Evolutionary conservation across 2,113 vertebrate species (phyloP).

Genomic region (Epinephelus fuscoguttatus): DNA sequence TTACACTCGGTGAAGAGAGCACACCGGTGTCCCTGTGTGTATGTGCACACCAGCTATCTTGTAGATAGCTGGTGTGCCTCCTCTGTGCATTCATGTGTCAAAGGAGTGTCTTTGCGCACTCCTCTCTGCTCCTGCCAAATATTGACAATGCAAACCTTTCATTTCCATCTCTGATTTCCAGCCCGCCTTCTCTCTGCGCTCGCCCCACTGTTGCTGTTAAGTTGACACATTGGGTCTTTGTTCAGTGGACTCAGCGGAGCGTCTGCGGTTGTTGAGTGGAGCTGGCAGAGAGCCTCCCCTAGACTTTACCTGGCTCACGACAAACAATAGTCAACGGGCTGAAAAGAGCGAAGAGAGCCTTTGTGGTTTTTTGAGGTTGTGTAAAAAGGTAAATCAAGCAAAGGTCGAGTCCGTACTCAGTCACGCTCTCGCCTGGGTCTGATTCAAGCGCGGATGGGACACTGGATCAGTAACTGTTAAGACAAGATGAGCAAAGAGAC

Average conservation of each 20-base stretch:
- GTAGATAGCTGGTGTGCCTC: constrained; percentile 2
- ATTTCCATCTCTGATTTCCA: constrained; percentile 49
- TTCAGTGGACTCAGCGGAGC: constrained; percentile 23
- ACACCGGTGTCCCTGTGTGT: constrained; percentile 36
- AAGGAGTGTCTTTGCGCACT: constrained; percentile 16
- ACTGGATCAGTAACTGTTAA: background rate
- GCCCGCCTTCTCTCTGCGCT: background rate
- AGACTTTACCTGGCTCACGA: constrained; percentile 37
- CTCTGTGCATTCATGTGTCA: constrained; percentile 26
- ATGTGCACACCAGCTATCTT: background rate
- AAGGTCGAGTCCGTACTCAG: background rate
- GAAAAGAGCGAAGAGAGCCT: constrained; percentile 1
- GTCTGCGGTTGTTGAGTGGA: constrained; percentile 37
- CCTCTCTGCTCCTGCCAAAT: constrained; percentile 41
- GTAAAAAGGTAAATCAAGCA: constrained; percentile 33
- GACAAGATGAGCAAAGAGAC: background rate
- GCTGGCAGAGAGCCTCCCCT: constrained; percentile 45
- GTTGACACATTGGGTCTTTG: constrained; percentile 50
- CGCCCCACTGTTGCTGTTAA: constrained; percentile 25
- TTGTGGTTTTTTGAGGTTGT: constrained; percentile 28
- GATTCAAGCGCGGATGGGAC: background rate
- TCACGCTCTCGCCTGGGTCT: background rate
- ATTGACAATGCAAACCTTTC: constrained; percentile 43
- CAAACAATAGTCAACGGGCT: constrained; percentile 23
- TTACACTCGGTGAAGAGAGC: constrained; percentile 32